Percentiles rank a stretch among this genome's conserved stretches.
Evolutionary conservation across 1,140 invertebrate species (phyloP).

Genomic region (Calosoma granatense): DNA sequence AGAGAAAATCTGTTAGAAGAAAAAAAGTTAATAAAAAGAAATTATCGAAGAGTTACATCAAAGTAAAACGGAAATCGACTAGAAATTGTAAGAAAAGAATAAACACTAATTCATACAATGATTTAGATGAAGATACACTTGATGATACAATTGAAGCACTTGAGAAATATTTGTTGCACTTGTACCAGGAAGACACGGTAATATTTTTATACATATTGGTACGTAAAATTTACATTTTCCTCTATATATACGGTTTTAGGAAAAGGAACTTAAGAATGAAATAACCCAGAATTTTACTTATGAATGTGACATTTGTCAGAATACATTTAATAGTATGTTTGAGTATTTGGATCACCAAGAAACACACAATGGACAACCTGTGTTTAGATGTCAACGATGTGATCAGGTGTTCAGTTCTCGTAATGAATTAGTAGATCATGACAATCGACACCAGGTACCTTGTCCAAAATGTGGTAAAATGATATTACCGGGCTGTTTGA

Average conservation of each 20-base stretch:
- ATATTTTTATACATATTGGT: constrained; percentile 3
- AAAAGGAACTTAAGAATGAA: background rate
- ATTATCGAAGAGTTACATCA: background rate
- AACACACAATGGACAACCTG: constrained; percentile 17
- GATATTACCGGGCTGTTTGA: constrained; percentile 21
- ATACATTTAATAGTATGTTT: constrained; percentile 17
- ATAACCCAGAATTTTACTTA: constrained; percentile 4
- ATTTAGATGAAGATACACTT: background rate
- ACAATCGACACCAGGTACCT: constrained; percentile 19
- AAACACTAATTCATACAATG: background rate
- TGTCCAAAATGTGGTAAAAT: constrained; percentile 22
- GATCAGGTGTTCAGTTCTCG: constrained; percentile 18
- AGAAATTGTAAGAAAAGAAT: background rate
- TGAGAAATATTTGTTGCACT: background rate
- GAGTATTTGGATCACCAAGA: constrained; percentile 21
- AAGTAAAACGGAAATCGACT: background rate
- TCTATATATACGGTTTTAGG: too few relatives aligned
- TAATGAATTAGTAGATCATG: constrained; percentile 18
- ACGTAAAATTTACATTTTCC: too few relatives aligned
- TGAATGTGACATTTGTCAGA: constrained; percentile 18
- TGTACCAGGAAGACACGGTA: background rate
- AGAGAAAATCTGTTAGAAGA: background rate
- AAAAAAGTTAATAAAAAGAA: background rate
- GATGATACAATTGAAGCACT: background rate
- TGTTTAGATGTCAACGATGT: constrained; percentile 21